phyloP scores from a whole-genome alignment of 1,140 invertebrate genomes.

The Hycleus phaleratus region DNA sequence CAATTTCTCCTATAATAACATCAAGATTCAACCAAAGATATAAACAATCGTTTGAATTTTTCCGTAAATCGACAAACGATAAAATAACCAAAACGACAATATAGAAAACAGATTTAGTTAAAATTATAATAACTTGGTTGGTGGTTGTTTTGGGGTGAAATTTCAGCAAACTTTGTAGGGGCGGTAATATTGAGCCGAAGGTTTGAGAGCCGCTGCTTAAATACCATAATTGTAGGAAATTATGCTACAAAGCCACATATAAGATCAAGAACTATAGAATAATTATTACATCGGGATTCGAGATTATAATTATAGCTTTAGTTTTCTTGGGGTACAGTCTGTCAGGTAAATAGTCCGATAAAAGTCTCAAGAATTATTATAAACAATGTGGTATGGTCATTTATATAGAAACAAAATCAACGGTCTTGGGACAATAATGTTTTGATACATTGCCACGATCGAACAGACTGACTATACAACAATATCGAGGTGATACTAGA shows the following conservation, averaged over 20 bases:
- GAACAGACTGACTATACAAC: not conserved
- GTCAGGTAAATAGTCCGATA: slow-evolving; percentile 20
- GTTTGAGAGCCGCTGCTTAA: slow-evolving; percentile 21
- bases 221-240: slow-evolving; percentile 33
- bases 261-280: slow-evolving; percentile 32
- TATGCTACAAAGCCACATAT: slow-evolving; percentile 29
- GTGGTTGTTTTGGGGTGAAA: no score
- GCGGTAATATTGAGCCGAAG: not conserved
- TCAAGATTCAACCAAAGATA: no score
- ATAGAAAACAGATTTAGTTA: no score
- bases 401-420: no score
- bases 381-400: no score
- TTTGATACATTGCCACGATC: not conserved
- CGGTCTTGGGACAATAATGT: no score
- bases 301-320: slow-evolving; percentile 35
- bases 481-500: slow-evolving; percentile 31
- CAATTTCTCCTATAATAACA: not conserved
- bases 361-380: no score
- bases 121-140: no score
- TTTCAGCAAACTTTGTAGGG: no score
- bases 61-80: no score
- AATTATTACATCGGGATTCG: slow-evolving; percentile 35
- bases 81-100: no score
- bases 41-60: no score
- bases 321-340: slow-evolving; percentile 21